phyloP scores from a whole-genome alignment of 2,888 invertebrate species.

The Cosmia trapezina region DNA sequence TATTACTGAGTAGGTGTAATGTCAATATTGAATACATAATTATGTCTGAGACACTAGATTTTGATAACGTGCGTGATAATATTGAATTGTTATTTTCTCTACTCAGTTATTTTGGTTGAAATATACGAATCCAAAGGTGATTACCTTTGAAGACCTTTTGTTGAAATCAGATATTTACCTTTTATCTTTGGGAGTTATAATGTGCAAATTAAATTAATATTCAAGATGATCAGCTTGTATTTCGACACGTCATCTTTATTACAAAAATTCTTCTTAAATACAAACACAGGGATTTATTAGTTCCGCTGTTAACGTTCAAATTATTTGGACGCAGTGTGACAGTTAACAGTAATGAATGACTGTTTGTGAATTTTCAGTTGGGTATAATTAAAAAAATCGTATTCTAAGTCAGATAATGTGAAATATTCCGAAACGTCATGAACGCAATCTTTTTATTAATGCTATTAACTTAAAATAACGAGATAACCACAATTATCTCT shows the following conservation, averaged over 20 bases:
- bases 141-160: conserved; percentile 5
- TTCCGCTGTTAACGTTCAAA: conserved; percentile 20
- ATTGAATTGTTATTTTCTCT: conserved; percentile 21
- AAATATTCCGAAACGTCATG: conserved; percentile 40
- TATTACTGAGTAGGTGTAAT: conserved; percentile 48
- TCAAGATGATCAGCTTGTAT: conserved; percentile 31
- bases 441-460: conserved; percentile 51
- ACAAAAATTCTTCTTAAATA: conserved; percentile 22
- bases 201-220: conserved; percentile 11
- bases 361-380: conserved; percentile 5
- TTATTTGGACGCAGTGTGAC: conserved; percentile 15
- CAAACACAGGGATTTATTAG: conserved; percentile 20
- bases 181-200: neutral
- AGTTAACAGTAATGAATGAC: conserved; percentile 32
- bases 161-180: conserved; percentile 10
- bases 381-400: conserved; percentile 7
- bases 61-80: conserved; percentile 53
- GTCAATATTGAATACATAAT: conserved; percentile 56
- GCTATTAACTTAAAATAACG: conserved; percentile 55
- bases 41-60: conserved; percentile 37
- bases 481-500: conserved; percentile 56
- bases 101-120: conserved; percentile 14
- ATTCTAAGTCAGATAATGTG: conserved; percentile 25
- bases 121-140: conserved; percentile 12
- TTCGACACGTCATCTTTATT: conserved; percentile 1